Base-by-base conservation (phyloP, 2,797 vertebrate genomes). In the Sandelia bainsii region DNA sequence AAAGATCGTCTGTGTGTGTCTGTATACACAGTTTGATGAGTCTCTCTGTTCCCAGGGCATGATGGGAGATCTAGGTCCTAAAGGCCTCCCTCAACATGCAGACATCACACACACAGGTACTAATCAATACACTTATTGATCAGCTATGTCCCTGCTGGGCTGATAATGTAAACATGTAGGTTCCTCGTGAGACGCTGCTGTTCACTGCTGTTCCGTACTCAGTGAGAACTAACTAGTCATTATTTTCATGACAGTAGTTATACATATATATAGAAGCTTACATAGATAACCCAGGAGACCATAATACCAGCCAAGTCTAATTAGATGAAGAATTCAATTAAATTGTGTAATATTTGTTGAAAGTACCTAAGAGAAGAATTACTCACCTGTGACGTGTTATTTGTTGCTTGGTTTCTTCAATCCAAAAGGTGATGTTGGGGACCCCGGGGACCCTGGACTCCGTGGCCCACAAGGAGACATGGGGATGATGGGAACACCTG, bases 1-100 rank as follows among this genome's bases (percentile, higher is more conserved):
- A 1, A 40, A 49, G n/a, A 11, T 46, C 14, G 14, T 53, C 22
- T 52, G 25, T 44, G 44, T 58, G 4, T 62, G 13, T 69, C n/a
- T 25, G 25, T 25, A 25, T 25, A 25, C 25, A 25, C 4, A 25
- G 25, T 25, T 2, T 25, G 25, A 75, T 64, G 45, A 69, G 19
- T n/a, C 5, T 27, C 1, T 85, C 20, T 86, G 13, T 65, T 57
- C 58, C 34, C 80, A 94, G 94, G 94, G 94, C n/a, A 23, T 79
- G 37, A 61, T 37, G 62, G 94, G 94, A 61, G 86, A 93, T 67
- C 69, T 16, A 9, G 94, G 94, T 14, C 40, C 45, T 5, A 87
- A 88, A 81, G 94, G 94, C 12, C 12, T 37, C 6, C 67, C 72
- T 25, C 66, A 42, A 59, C 51, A 40, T 0, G 4, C 3, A 3